Conservation (phyloP, 2,888 invertebrate species). For the Tortrix viridana region DNA sequence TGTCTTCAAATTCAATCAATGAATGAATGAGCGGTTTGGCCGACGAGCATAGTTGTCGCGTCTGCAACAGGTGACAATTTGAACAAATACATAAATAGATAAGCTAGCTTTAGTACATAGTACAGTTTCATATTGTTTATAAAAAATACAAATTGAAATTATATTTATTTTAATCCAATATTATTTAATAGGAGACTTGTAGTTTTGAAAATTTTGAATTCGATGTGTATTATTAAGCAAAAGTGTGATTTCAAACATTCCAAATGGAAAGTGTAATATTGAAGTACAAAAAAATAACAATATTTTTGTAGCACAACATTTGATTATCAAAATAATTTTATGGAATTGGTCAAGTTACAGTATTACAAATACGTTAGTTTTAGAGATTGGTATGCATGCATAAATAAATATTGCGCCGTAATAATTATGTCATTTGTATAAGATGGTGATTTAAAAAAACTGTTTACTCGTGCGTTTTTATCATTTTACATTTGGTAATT, state of each 20-base stretch:
- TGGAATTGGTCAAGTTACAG: constrained; percentile 74
- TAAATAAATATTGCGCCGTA: constrained; percentile 48
- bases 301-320: constrained; percentile 78
- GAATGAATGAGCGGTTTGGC: neutral
- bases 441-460: constrained; percentile 53
- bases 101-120: constrained; percentile 62
- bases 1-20: constrained; percentile 20
- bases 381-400: constrained; percentile 52
- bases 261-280: constrained; percentile 76
- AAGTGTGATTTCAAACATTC: constrained; percentile 81
- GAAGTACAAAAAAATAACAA: constrained; percentile 81
- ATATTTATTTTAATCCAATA: constrained; percentile 71
- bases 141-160: constrained; percentile 59
- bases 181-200: constrained; percentile 61
- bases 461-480: constrained; percentile 66
- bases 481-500: constrained; percentile 72
- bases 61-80: constrained; percentile 67
- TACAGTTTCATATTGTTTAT: constrained; percentile 58
- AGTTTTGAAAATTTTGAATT: constrained; percentile 54
- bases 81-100: constrained; percentile 64
- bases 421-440: constrained; percentile 60
- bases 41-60: constrained; percentile 42
- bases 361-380: constrained; percentile 75
- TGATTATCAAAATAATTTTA: constrained; percentile 61
- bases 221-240: constrained; percentile 66